Evolutionary conservation across 2,888 invertebrate species (phyloP).

Genomic region (Carterocephalus palaemon): DNA sequence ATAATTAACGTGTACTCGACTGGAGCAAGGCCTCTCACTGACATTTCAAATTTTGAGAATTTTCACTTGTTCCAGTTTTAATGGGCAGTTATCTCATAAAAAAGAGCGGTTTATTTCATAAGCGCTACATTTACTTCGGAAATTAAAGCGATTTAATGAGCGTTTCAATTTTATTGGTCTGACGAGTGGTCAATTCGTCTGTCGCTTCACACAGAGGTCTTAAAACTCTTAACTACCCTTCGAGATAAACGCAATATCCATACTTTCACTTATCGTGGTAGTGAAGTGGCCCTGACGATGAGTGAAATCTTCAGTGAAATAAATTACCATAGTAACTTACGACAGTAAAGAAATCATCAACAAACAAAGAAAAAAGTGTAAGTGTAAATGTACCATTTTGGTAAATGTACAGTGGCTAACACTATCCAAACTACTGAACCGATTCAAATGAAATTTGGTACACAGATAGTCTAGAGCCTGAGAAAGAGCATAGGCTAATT

Average conservation of each 20-base stretch:
- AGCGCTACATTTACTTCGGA: slow-evolving; percentile 11
- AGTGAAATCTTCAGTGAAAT: too few species aligned
- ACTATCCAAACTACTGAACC: too few species aligned
- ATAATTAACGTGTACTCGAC: slow-evolving; percentile 58
- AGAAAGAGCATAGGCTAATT: too few species aligned
- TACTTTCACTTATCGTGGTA: slow-evolving; percentile 2
- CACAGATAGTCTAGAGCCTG: too few species aligned
- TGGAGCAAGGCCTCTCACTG: slow-evolving; percentile 61
- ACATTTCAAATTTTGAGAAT: slow-evolving; percentile 62
- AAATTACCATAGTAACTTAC: too few species aligned
- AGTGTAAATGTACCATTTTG: too few species aligned
- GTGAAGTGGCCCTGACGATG: too few species aligned
- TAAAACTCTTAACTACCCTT: slow-evolving; percentile 2
- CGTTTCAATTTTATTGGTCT: slow-evolving; percentile 17
- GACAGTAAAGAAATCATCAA: too few species aligned
- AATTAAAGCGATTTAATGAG: slow-evolving; percentile 21
- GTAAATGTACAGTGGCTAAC: too few species aligned
- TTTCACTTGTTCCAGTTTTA: slow-evolving; percentile 62
- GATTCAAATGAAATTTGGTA: too few species aligned
- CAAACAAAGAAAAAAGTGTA: too few species aligned
- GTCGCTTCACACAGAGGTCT: background rate
- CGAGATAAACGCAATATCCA: background rate
- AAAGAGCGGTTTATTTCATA: slow-evolving; percentile 16
- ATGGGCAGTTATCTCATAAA: slow-evolving; percentile 36
- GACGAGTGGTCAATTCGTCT: slow-evolving; percentile 20